phyloP scores from a whole-genome alignment of 2,797 vertebrate genomes.

The Acipenser oxyrinchus region DNA sequence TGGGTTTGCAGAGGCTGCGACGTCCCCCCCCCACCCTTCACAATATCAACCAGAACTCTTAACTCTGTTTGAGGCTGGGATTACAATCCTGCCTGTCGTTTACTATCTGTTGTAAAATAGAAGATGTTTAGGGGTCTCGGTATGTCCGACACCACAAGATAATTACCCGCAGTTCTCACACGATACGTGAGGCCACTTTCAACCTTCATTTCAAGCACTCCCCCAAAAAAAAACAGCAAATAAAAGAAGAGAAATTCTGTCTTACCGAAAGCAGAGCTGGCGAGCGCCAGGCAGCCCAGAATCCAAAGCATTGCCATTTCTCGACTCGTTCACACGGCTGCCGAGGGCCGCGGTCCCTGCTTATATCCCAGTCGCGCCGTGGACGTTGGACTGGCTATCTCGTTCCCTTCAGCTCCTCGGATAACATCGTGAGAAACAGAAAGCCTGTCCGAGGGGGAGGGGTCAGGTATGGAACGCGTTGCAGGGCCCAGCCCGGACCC shows the following conservation, averaged over 20 bases:
- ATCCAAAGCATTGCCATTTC: conserved; percentile 55
- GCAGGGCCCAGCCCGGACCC: too few relatives aligned
- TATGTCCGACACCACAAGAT: too few relatives aligned
- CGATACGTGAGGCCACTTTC: too few relatives aligned
- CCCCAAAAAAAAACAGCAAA: conserved; percentile 1
- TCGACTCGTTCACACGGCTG: background rate
- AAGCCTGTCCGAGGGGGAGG: conserved; percentile 35
- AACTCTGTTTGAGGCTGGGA: too few relatives aligned
- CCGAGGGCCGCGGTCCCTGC: conserved; percentile 12
- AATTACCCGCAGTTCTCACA: too few relatives aligned
- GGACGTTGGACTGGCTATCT: conserved; percentile 3
- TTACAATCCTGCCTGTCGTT: too few relatives aligned
- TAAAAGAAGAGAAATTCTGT: conserved; percentile 5
- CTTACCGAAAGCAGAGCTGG: conserved; percentile 62
- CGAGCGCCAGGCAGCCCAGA: conserved; percentile 62
- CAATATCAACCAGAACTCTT: too few relatives aligned
- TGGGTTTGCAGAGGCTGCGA: background rate
- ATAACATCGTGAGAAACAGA: conserved; percentile 43
- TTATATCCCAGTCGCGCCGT: conserved; percentile 35
- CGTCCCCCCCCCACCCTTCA: too few relatives aligned
- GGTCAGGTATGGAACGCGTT: conserved; percentile 27
- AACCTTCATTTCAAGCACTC: too few relatives aligned
- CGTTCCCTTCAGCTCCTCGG: conserved; percentile 3
- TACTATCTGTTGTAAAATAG: too few relatives aligned
- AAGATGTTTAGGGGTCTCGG: too few relatives aligned